Evolutionary conservation across 1,140 invertebrate species (phyloP).

Genomic region (Stenopsyche tienmushanensis): DNA sequence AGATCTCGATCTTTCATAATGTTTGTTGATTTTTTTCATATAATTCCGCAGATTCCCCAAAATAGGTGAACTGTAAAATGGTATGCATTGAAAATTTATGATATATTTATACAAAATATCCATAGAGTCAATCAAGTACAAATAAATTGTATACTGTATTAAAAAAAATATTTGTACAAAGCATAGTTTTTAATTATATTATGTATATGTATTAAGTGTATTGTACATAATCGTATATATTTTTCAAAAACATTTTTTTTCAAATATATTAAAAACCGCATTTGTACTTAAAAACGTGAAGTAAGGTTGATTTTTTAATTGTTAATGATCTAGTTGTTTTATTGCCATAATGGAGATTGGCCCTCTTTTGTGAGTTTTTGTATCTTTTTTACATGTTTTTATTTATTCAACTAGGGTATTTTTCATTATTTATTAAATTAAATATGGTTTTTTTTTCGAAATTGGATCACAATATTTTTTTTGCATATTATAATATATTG

Average conservation of each 20-base stretch:
- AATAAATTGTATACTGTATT: slow-evolving; percentile 31
- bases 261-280: slow-evolving; percentile 15
- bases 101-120: slow-evolving; percentile 31
- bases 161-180: slow-evolving; percentile 32
- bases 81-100: neutral
- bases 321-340: neutral
- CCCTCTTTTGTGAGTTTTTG: slow-evolving; percentile 1
- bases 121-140: slow-evolving; percentile 32
- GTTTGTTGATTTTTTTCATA: no score
- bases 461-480: no score
- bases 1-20: no score
- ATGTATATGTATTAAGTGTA: slow-evolving; percentile 14
- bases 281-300: slow-evolving; percentile 25
- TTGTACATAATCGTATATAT: slow-evolving; percentile 24
- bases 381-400: neutral
- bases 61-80: no score
- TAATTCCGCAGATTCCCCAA: no score
- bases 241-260: slow-evolving; percentile 9
- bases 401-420: slow-evolving; percentile 16
- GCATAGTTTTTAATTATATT: slow-evolving; percentile 20
- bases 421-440: neutral
- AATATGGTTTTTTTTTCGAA: neutral
- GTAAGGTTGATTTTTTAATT: slow-evolving; percentile 16
- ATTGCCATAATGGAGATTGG: slow-evolving; percentile 25
- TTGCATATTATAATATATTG: no score